Percentiles rank a stretch among this genome's conserved stretches.
phyloP scores from a whole-genome alignment of 2,888 invertebrate species.

The Dryocosmus kuriphilus region DNA sequence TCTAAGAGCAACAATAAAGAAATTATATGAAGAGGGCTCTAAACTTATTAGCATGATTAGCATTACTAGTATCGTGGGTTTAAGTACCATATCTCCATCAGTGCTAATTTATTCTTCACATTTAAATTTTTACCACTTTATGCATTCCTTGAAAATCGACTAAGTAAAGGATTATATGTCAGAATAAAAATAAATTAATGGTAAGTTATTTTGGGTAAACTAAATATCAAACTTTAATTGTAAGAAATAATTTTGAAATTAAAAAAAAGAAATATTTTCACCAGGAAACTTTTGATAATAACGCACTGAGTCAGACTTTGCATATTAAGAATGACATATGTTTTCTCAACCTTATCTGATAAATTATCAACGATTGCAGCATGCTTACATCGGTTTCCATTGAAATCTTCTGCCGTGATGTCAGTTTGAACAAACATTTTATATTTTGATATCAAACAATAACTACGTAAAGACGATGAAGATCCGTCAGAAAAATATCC shows the following conservation, averaged over 20 bases:
- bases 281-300: neutral
- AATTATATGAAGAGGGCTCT: neutral
- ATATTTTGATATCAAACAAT: neutral
- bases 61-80: neutral
- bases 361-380: constrained; percentile 4
- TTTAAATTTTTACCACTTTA: neutral
- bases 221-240: too few relatives aligned
- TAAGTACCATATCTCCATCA: neutral
- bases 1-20: neutral
- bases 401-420: constrained; percentile 56
- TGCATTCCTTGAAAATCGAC: neutral
- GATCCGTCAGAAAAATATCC: neutral
- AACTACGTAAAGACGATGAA: neutral
- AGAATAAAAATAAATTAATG: neutral
- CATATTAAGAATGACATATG: neutral
- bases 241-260: neutral
- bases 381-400: constrained; percentile 24
- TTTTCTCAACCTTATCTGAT: neutral
- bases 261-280: neutral
- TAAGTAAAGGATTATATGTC: neutral
- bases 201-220: too few relatives aligned
- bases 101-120: constrained; percentile 7
- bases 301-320: neutral
- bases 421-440: constrained; percentile 53
- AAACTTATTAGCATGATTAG: neutral